phyloP scores from a whole-genome alignment of 2,888 invertebrate genomes.

The Diploptera punctata region DNA sequence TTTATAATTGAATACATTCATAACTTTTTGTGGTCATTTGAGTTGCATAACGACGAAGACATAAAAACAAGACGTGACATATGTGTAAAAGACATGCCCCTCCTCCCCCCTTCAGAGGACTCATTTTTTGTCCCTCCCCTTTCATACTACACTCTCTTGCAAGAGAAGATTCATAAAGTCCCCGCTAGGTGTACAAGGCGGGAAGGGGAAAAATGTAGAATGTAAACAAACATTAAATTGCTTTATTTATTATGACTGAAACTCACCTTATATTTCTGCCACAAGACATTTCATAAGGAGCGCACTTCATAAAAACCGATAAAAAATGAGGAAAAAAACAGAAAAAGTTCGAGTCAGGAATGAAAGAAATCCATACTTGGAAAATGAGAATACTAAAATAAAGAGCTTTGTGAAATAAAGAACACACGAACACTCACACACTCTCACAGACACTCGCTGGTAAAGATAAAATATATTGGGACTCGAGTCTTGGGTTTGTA shows the following conservation, averaged over 20 bases:
- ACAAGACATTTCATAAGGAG: slow-evolving; percentile 29
- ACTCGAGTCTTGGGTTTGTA: slow-evolving; percentile 13
- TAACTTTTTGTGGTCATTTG: no score
- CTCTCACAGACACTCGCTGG: slow-evolving; percentile 16
- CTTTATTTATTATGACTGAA: background rate
- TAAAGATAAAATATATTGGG: slow-evolving; percentile 14
- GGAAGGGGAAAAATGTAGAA: no score
- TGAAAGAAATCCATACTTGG: slow-evolving; percentile 28
- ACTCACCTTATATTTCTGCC: slow-evolving; percentile 30
- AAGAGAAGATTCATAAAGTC: background rate
- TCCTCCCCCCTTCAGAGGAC: background rate
- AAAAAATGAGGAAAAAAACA: background rate
- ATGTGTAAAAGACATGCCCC: background rate
- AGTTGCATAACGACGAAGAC: no score
- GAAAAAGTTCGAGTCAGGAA: slow-evolving; percentile 22
- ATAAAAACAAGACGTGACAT: background rate
- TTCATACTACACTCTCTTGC: background rate
- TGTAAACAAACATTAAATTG: background rate
- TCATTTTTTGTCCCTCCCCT: background rate
- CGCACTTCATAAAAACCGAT: slow-evolving; percentile 26
- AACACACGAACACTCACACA: slow-evolving; percentile 6
- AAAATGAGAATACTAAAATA: no score
- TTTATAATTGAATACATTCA: no score
- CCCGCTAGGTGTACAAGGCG: no score
- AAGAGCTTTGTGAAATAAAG: no score